phyloP scores from a whole-genome alignment of 2,113 vertebrate genomes.

The Rallus limicola region DNA sequence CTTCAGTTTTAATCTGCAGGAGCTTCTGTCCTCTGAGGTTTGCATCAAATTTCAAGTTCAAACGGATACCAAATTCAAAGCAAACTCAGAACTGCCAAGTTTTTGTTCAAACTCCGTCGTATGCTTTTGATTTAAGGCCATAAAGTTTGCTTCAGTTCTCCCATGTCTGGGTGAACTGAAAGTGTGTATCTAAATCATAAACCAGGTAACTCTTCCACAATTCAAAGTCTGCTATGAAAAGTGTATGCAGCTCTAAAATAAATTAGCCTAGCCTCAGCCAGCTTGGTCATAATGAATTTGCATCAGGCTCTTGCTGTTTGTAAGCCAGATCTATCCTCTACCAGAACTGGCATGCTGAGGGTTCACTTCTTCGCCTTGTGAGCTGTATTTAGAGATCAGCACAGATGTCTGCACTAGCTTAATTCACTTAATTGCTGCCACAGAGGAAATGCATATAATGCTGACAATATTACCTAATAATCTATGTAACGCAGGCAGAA shows the following conservation, averaged over 20 bases:
- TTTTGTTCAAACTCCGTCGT: neutral
- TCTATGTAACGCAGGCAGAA: neutral
- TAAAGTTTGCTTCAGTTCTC: neutral
- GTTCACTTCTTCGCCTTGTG: neutral
- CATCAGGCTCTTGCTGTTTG: neutral
- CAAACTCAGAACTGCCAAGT: neutral
- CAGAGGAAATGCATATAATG: neutral
- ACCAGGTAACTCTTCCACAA: neutral
- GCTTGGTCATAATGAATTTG: neutral
- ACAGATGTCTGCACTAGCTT: constrained; percentile 36
- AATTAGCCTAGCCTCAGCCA: neutral
- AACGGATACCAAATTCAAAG: constrained; percentile 37
- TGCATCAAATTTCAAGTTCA: constrained; percentile 36
- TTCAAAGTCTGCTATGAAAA: neutral
- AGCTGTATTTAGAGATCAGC: neutral
- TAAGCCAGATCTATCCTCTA: neutral
- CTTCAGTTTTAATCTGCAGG: neutral
- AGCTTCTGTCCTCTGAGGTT: constrained; percentile 8
- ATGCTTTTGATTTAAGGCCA: neutral
- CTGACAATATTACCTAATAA: constrained; percentile 7
- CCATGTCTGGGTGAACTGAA: neutral
- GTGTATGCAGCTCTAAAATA: neutral
- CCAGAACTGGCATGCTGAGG: neutral
- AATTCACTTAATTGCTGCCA: constrained; percentile 31
- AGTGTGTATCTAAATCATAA: neutral